Percentiles rank a stretch among this genome's conserved stretches.
phyloP scores from a whole-genome alignment of 2,113 vertebrate species.

The Dasypus novemcinctus region DNA sequence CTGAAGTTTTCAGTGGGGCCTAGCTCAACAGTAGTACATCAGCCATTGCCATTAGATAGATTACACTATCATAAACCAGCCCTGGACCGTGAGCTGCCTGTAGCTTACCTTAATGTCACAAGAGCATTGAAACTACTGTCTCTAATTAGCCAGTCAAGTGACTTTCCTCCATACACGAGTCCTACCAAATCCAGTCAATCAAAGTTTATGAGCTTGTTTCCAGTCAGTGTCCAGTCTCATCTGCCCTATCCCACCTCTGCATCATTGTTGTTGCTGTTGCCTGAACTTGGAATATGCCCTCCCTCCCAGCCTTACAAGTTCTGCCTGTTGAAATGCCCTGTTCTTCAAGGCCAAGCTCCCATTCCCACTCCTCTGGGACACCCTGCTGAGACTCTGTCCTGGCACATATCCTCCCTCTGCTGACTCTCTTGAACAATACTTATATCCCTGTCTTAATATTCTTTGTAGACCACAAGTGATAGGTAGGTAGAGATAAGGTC shows the following conservation, averaged over 20 bases:
- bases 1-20: constrained; percentile 9
- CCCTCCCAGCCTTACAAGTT: neutral
- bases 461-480: neutral
- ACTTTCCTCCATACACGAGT: neutral
- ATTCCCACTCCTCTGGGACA: neutral
- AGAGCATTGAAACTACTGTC: neutral
- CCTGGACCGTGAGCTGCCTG: neutral
- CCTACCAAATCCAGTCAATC: neutral
- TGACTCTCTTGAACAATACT: neutral
- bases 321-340: neutral
- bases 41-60: neutral
- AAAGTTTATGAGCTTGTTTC: neutral
- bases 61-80: constrained; percentile 8
- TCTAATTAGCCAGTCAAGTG: constrained; percentile 30
- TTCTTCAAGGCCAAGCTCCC: neutral
- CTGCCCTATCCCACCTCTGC: neutral
- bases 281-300: neutral
- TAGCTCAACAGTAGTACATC: neutral
- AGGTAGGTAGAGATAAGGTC: neutral
- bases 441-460: neutral
- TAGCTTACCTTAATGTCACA: constrained; percentile 29
- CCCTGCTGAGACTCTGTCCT: neutral
- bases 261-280: neutral
- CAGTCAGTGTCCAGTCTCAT: neutral
- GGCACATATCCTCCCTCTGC: neutral